Conservation (phyloP, 35 echinoderm and acorn worm genomes). For the Stichopus chloronotus region DNA sequence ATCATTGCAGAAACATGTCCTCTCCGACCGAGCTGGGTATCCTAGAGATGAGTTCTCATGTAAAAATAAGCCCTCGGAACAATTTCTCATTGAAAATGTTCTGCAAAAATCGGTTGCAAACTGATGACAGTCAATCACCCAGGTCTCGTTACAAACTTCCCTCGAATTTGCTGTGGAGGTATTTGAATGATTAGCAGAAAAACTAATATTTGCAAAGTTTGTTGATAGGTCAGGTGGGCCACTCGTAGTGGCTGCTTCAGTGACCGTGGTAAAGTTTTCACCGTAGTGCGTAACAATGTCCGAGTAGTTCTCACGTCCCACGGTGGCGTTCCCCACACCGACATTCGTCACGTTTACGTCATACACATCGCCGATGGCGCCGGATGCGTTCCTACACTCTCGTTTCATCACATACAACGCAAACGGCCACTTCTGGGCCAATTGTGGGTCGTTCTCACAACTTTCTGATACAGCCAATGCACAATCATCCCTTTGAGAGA, state of each 20-base stretch:
- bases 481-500: not conserved
- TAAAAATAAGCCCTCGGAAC: not conserved
- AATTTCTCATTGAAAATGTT: not conserved
- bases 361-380: not conserved
- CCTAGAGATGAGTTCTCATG: not conserved
- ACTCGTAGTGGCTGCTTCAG: not conserved
- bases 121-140: not conserved
- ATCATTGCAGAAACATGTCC: conserved; percentile 20
- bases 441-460: conserved; percentile 31
- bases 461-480: not conserved
- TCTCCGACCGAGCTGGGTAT: not conserved
- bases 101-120: conserved; percentile 14
- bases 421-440: conserved; percentile 24
- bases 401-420: not conserved
- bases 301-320: not conserved
- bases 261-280: not conserved
- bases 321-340: not conserved
- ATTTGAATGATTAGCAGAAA: not conserved
- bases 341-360: not conserved
- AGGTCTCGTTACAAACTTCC: conserved; percentile 9
- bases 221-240: not conserved
- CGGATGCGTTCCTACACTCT: not conserved
- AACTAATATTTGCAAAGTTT: not conserved
- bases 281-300: not conserved
- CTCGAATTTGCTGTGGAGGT: not conserved